Evolutionary conservation across 2,113 vertebrate species (phyloP).

Genomic region (Thinocorus orbignyianus): DNA sequence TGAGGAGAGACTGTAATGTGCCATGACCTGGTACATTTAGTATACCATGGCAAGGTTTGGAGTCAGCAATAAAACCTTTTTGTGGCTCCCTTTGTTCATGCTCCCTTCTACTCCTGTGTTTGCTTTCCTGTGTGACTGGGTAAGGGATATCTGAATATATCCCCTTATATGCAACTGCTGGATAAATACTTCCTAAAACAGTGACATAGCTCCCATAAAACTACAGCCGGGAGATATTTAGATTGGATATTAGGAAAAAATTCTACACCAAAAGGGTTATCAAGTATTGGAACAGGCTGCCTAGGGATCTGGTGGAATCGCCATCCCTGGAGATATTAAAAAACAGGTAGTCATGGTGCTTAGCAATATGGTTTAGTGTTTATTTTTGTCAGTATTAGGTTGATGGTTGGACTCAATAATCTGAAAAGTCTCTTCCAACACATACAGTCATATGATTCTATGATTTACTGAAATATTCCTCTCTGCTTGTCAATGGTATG

Average conservation of each 20-base stretch:
- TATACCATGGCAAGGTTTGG: not conserved
- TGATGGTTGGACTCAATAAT: no score
- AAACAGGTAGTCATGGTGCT: no score
- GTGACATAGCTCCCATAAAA: not conserved
- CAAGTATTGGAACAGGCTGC: no score
- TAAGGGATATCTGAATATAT: not conserved
- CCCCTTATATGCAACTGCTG: fast-evolving
- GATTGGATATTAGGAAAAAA: no score
- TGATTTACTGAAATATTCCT: not conserved
- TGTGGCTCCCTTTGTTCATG: not conserved
- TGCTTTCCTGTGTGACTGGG: not conserved
- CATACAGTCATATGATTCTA: no score
- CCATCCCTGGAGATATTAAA: no score
- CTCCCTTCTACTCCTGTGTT: not conserved
- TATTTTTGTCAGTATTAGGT: no score
- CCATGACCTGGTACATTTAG: not conserved
- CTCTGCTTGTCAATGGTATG: fast-evolving
- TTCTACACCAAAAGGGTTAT: no score
- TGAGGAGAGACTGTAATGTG: not conserved
- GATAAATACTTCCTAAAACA: not conserved
- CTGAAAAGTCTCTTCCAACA: no score
- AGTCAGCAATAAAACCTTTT: not conserved
- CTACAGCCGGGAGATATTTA: no score
- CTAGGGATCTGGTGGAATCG: no score
- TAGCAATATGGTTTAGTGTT: no score